Base-by-base conservation (phyloP, 2,113 vertebrate genomes). In the Anser cygnoides region DNA sequence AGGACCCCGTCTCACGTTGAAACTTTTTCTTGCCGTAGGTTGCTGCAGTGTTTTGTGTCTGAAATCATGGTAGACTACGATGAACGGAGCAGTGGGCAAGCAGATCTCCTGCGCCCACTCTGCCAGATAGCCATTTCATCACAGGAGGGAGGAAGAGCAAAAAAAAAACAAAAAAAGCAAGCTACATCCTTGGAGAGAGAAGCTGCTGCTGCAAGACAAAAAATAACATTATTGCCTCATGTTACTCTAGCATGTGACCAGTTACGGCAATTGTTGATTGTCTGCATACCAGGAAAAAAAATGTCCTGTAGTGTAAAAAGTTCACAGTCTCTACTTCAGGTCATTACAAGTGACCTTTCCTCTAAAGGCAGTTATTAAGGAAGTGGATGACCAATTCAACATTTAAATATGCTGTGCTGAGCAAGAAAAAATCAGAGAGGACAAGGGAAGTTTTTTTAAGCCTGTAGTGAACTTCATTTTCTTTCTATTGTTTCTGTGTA, bases 251-350 rank as follows among this genome's bases (percentile, higher is more conserved):
- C 95, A 91, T 96, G 92, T 96, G 95, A 97, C 83, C 86, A 89
- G 57, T 95, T 96, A 93, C 80, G 6, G 95, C 90, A 96, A 94
- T 17, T 92, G 86, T 92, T 93, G 95, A 81, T 93, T 73, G 88
- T 90, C 95, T 90, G 13, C 95, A 96, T 95, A 97, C 92, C 90
- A 81, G 93, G 73, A 93, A 90, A 78, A 92, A 65, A 78, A 94
- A 73, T 89, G 90, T 66, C 74, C 90, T 75, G 23, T 71, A 66
- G 86, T 90, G 63, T 89, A 55, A 90, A 81, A 95, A 91, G 90
- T 93, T 92, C 92, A 74, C 63, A 90, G 65, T 90, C 93, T 90
- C 79, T 84, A 44, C 85, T 94, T 94, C 88, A 93, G 91, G 84
- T 95, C 96, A 90, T 90, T 85, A 50, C 72, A 75, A 84, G 87